Evolutionary conservation across 1,140 invertebrate genomes (phyloP).

Genomic region (Sminthurinus signatus): DNA sequence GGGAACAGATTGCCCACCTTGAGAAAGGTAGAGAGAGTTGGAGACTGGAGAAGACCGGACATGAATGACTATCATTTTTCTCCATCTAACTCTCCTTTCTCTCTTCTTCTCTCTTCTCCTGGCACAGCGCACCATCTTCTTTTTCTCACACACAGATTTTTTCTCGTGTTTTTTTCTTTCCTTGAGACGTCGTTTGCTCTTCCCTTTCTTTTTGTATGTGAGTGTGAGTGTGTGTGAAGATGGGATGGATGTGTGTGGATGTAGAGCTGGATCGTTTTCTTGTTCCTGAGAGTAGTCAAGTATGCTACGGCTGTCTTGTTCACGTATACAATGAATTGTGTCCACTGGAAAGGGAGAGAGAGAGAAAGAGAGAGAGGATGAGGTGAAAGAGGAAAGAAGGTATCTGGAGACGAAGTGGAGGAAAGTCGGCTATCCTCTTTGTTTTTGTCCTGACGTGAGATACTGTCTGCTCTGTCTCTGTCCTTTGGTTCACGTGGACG

Average conservation of each 20-base stretch:
- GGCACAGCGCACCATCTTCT: not conserved
- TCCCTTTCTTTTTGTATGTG: not conserved
- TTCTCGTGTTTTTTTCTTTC: not conserved
- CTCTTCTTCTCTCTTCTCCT: not conserved
- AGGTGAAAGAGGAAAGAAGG: constrained; percentile 24
- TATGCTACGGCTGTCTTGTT: too few relatives aligned
- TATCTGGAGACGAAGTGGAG: constrained; percentile 31
- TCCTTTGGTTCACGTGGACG: constrained; percentile 21
- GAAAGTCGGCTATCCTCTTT: constrained; percentile 28
- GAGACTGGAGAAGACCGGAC: too few relatives aligned
- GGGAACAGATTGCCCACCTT: constrained; percentile 38
- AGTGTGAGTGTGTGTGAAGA: constrained; percentile 3
- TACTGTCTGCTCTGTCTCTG: constrained; percentile 26
- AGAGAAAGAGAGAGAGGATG: constrained; percentile 17
- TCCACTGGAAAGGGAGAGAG: not conserved
- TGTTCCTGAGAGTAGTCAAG: too few relatives aligned
- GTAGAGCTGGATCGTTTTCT: too few relatives aligned
- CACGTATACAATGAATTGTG: constrained; percentile 25
- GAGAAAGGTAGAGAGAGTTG: constrained; percentile 15
- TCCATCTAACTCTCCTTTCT: constrained; percentile 33
- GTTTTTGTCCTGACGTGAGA: constrained; percentile 28
- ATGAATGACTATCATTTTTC: constrained; percentile 42
- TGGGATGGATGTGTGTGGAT: too few relatives aligned
- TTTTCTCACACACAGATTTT: constrained; percentile 1
- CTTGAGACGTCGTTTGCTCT: not conserved